A percentile compares a stretch with the other conserved stretches of the same genome.
Conservation (phyloP, 2,113 vertebrate species). For the Andinoacara biseriatus region DNA sequence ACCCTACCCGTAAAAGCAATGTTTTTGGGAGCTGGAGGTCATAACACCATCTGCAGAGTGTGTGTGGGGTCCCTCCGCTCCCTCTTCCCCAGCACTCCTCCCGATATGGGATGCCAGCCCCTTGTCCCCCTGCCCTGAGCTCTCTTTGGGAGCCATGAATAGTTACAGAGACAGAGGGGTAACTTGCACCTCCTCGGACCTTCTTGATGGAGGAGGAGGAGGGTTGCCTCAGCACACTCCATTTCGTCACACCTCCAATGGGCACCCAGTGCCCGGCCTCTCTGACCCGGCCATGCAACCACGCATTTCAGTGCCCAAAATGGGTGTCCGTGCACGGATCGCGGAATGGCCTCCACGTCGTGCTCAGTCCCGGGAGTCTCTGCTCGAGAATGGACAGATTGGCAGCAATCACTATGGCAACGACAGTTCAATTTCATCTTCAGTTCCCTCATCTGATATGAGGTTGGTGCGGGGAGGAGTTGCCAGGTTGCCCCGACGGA, state of each 20-base stretch:
- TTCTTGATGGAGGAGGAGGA: conserved; percentile 77
- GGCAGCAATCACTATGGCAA: conserved; percentile 66
- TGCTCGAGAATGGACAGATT: conserved; percentile 72
- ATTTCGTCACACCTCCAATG: conserved; percentile 79
- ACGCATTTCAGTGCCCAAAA: conserved; percentile 87
- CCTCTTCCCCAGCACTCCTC: conserved; percentile 61
- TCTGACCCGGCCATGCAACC: conserved; percentile 64
- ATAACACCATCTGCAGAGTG: conserved; percentile 51
- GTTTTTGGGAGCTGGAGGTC: conserved; percentile 68
- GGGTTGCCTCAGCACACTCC: conserved; percentile 67
- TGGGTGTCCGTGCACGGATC: conserved; percentile 92
- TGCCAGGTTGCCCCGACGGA: conserved; percentile 76
- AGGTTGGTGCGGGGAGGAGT: conserved; percentile 65
- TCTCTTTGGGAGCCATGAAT: conserved; percentile 84
- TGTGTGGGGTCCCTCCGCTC: conserved; percentile 65
- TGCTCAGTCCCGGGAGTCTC: conserved; percentile 81
- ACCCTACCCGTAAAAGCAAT: conserved; percentile 65
- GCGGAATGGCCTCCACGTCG: conserved; percentile 93
- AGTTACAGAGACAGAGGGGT: conserved; percentile 86
- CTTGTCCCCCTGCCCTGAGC: conserved; percentile 69
- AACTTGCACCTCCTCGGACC: conserved; percentile 82
- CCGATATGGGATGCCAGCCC: conserved; percentile 76
- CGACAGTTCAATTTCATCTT: conserved; percentile 47
- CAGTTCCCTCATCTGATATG: conserved; percentile 54
- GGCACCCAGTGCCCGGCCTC: conserved; percentile 65